Evolutionary conservation across 2,888 invertebrate species (phyloP).

Genomic region (Stenodema calcarata): DNA sequence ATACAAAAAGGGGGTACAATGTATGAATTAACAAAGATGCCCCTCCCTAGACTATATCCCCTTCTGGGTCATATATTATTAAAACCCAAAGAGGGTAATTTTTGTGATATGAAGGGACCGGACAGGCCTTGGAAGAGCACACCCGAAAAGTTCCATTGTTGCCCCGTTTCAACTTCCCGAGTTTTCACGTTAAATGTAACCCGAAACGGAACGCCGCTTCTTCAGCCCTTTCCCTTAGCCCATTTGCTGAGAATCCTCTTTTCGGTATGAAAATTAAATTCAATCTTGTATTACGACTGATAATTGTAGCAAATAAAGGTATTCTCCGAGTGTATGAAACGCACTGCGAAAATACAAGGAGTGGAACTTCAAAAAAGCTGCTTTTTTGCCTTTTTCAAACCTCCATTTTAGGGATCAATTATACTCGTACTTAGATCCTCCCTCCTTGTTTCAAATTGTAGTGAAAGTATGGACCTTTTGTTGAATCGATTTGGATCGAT

Average conservation of each 20-base stretch:
- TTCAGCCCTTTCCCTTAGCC: background rate
- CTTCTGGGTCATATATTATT: conserved; percentile 33
- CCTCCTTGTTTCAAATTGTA: no score
- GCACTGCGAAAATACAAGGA: no score
- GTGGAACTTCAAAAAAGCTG: no score
- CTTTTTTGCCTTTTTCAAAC: no score
- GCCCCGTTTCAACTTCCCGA: conserved; percentile 24
- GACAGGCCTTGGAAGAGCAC: background rate
- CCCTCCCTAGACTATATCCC: background rate
- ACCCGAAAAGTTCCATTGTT: conserved; percentile 31
- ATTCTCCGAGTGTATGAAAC: background rate
- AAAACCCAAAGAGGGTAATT: conserved; percentile 46
- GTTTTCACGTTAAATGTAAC: conserved; percentile 30
- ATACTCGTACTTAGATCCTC: no score
- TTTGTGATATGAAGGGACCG: conserved; percentile 9
- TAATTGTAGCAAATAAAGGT: background rate
- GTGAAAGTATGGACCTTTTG: no score
- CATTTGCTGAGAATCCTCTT: background rate
- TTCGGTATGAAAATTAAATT: conserved; percentile 4
- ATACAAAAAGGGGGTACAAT: background rate
- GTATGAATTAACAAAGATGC: conserved; percentile 40
- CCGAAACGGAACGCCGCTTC: conserved; percentile 23
- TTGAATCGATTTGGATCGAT: no score
- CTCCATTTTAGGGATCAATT: no score
- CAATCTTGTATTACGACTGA: background rate